Base-by-base conservation (phyloP, 2,113 vertebrate species). In the Apodemus speciosus region DNA sequence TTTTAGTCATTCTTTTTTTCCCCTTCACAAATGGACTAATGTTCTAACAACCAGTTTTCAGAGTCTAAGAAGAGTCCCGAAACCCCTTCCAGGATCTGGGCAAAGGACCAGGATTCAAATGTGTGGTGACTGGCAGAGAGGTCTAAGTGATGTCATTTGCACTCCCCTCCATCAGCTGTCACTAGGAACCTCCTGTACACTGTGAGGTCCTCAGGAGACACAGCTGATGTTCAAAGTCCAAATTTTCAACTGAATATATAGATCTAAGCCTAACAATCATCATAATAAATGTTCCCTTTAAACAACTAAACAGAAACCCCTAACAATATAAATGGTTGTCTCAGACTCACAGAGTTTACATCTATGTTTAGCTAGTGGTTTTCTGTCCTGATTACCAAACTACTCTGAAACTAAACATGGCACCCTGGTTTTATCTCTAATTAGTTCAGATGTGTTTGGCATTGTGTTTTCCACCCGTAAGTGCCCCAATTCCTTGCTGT, bases 401-500 rank as follows among this genome's bases (percentile, higher is more conserved):
- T 84, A 56, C 51, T 71, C 10, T 51, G 49, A 92, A 79, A 90
- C 93, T 80, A 85, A 93, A 93, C 93, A 85, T 64, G 6, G 76
- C 43, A 10, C 27, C 30, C 13, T 72, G 5, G 27, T 88, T 88
- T 94, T 85, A 58, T 32, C 27, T 87, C 66, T 21, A 56, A 25
- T 53, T 94, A 88, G 49, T 32, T 85, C 4, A 46, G 56, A 21
- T 35, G 15, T 58, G 60, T 8, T 53, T 69, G 87, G 4, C 5
- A 73, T 18, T 23, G 18, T 62, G 53, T 83, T 95, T 62, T 86
- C 56, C 69, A 68, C 21, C 35, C 76, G 0, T 20, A 18, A 38
- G 35, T 94, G 69, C 25, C 60, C 66, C 49, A 68, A 68, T 68
- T 89, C 79, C 49, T 80, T 62, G n/a, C 51, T 60, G 7, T 60